Percentiles rank a stretch among this genome's conserved stretches.
Conservation (phyloP, 2,888 invertebrate species). For the Lycophotia porphyrea region DNA sequence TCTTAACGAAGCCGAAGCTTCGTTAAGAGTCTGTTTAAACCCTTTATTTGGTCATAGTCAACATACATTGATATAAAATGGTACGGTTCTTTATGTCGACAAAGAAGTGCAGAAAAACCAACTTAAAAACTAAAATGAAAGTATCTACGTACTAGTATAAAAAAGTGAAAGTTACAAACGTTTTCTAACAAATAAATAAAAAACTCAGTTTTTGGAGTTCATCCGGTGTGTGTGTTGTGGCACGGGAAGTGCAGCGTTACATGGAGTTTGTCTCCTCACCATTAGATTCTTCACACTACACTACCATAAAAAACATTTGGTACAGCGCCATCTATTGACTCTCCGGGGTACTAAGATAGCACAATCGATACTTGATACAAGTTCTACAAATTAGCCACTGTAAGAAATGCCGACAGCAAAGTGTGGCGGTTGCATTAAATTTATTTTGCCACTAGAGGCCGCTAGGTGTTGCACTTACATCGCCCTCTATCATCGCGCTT, state of each 20-base stretch:
- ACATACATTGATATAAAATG: neutral
- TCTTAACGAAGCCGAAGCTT: too few relatives aligned
- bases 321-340: neutral
- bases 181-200: neutral
- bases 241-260: neutral
- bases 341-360: neutral
- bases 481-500: too few relatives aligned
- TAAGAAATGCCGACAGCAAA: neutral
- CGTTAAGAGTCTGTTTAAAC: too few relatives aligned
- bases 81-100: neutral
- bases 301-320: neutral
- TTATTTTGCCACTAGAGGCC: conserved; percentile 3
- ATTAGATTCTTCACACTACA: neutral
- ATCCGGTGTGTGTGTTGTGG: neutral
- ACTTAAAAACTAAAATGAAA: conserved; percentile 1
- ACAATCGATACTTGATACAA: neutral
- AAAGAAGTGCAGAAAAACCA: neutral
- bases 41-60: too few relatives aligned
- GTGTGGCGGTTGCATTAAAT: conserved; percentile 7
- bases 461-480: too few relatives aligned
- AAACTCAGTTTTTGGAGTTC: neutral
- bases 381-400: neutral
- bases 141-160: too few relatives aligned
- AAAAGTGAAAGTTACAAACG: neutral
- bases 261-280: too few relatives aligned